These are phyloP conservation scores for Drosophila planitibia DNA, from an alignment of 2,888 invertebrate genomes.

Conservation along the genomic window DNA sequence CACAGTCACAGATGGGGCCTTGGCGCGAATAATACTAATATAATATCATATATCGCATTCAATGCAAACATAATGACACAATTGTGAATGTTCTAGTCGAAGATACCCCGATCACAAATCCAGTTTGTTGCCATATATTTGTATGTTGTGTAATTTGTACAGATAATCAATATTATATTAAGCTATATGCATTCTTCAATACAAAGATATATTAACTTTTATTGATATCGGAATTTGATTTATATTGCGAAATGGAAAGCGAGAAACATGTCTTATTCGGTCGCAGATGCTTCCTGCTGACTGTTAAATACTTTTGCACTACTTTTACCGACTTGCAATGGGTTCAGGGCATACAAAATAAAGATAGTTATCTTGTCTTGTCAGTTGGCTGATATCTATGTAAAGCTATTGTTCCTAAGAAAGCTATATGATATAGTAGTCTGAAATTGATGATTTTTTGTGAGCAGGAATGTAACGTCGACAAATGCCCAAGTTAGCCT, in stretches of 20 bases:
- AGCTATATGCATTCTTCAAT: too few species aligned
- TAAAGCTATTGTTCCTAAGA: not conserved
- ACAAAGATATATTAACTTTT: not conserved
- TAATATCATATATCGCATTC: not conserved
- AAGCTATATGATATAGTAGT: not conserved
- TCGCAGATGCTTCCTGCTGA: not conserved
- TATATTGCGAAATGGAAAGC: not conserved
- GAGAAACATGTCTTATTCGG: not conserved
- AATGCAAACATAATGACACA: not conserved
- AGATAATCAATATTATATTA: conserved; percentile 1
- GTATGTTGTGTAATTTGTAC: not conserved
- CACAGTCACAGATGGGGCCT: not conserved
- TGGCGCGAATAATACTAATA: not conserved
- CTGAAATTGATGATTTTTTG: not conserved
- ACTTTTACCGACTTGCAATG: not conserved
- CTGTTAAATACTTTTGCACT: too few species aligned
- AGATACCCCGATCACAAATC: not conserved
- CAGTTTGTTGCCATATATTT: not conserved
- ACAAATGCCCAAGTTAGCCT: not conserved
- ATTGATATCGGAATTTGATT: not conserved
- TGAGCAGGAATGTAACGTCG: too few species aligned
- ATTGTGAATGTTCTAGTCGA: not conserved
- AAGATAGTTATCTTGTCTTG: not conserved
- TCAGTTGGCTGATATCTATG: too few species aligned
- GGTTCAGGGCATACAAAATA: not conserved